These are phyloP conservation scores for Amphipoea oculea DNA, from an alignment of 2,888 invertebrate genomes.

Conservation along the genomic window DNA sequence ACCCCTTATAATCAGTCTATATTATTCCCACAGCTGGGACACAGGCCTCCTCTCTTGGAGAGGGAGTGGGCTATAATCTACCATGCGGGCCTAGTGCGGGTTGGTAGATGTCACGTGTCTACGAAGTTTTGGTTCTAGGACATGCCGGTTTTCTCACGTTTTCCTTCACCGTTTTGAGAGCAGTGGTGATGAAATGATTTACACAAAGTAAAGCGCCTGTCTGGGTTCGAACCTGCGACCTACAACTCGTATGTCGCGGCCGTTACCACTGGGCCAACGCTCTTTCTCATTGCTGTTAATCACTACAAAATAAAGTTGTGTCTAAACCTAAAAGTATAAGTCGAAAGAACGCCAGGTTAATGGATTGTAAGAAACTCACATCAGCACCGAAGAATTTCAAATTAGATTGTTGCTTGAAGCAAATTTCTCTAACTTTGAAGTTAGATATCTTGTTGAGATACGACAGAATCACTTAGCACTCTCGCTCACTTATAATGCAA, in stretches of 20 bases:
- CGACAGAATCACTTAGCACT: slow-evolving; percentile 33
- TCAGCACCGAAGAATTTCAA: slow-evolving; percentile 1
- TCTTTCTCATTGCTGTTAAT: not conserved
- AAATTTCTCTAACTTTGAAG: slow-evolving; percentile 31
- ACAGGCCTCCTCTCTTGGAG: too few species aligned
- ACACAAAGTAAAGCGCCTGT: not conserved
- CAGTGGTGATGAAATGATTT: not conserved
- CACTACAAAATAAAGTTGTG: not conserved
- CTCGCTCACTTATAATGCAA: not conserved
- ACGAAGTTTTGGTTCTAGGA: too few species aligned
- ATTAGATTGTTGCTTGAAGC: slow-evolving; percentile 12
- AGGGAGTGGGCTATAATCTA: too few species aligned
- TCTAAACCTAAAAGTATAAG: not conserved
- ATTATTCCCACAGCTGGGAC: too few species aligned
- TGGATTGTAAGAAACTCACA: not conserved
- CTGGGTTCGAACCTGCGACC: not conserved
- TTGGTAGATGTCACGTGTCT: too few species aligned
- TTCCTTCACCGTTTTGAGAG: not conserved
- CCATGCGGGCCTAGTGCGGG: too few species aligned
- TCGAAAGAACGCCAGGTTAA: not conserved
- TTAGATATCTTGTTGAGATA: slow-evolving; percentile 27
- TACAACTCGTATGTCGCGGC: not conserved
- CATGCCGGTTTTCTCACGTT: not conserved
- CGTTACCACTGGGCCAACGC: not conserved
- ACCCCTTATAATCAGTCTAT: too few species aligned